phyloP scores from a whole-genome alignment of 2,888 invertebrate genomes.

The Atethmia centrago region DNA sequence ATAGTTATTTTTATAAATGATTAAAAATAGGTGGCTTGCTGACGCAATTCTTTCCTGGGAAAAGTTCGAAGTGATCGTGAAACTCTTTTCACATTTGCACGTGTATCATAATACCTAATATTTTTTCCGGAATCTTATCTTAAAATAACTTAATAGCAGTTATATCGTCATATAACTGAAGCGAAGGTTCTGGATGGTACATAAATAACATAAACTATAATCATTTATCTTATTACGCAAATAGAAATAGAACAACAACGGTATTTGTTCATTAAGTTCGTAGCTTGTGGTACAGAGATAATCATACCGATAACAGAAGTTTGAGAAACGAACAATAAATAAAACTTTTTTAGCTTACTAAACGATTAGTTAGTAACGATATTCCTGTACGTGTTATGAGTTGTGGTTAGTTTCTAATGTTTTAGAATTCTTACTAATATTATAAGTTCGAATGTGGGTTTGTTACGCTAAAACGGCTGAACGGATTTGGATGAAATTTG shows the following conservation, averaged over 20 bases:
- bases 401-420: background rate
- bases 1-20: background rate
- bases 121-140: background rate
- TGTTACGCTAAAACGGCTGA: no score
- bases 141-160: background rate
- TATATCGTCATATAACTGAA: background rate
- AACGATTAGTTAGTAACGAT: background rate
- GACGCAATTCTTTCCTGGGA: background rate
- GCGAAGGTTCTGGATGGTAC: background rate
- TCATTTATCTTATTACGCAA: background rate
- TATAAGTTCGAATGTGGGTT: no score
- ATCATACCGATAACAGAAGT: background rate
- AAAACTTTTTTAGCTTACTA: background rate
- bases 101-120: background rate
- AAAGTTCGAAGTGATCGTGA: background rate
- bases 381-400: background rate
- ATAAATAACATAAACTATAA: background rate
- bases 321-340: background rate
- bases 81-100: background rate
- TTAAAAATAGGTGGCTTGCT: background rate
- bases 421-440: no score
- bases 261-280: background rate
- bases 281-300: constrained; percentile 1
- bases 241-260: background rate
- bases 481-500: no score